Evolutionary conservation across 2,888 invertebrate genomes (phyloP).

Genomic region (Agrochola lychnidis): DNA sequence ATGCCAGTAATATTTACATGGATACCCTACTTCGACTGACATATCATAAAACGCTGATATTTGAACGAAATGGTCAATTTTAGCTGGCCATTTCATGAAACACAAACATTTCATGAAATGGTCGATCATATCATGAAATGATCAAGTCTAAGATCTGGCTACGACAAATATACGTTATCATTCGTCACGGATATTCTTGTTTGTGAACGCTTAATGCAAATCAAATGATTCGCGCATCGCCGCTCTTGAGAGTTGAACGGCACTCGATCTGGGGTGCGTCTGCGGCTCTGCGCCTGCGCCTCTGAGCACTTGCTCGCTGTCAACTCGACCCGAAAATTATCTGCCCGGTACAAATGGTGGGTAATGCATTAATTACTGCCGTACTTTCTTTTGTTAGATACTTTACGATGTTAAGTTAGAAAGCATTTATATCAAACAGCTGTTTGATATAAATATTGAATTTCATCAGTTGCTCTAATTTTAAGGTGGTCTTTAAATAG

Average conservation of each 20-base stretch:
- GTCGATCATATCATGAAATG: too few species aligned
- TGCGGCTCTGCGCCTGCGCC: conserved; percentile 50
- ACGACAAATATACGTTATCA: conserved; percentile 57
- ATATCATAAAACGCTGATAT: too few species aligned
- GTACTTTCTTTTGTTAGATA: conserved; percentile 48
- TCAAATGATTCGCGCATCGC: conserved; percentile 80
- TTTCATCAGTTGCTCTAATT: conserved; percentile 1
- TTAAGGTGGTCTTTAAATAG: conserved; percentile 2
- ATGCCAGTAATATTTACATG: too few species aligned
- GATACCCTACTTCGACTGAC: too few species aligned
- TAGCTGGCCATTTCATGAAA: too few species aligned
- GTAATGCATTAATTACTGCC: conserved; percentile 50
- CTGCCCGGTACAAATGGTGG: conserved; percentile 36
- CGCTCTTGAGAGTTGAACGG: conserved; percentile 75
- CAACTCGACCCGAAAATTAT: conserved; percentile 58
- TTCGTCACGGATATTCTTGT: conserved; percentile 74
- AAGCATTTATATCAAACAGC: conserved; percentile 19
- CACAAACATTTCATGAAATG: too few species aligned
- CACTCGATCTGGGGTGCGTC: conserved; percentile 68
- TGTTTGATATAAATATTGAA: conserved; percentile 11
- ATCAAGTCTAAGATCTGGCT: too few species aligned
- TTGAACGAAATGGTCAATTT: too few species aligned
- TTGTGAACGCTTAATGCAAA: conserved; percentile 77
- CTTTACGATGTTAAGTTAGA: conserved; percentile 28
- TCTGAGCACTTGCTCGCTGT: conserved; percentile 61